These are phyloP conservation scores for Lepidothrix coronata DNA, from an alignment of 2,113 vertebrate genomes.

Conservation along the genomic window DNA sequence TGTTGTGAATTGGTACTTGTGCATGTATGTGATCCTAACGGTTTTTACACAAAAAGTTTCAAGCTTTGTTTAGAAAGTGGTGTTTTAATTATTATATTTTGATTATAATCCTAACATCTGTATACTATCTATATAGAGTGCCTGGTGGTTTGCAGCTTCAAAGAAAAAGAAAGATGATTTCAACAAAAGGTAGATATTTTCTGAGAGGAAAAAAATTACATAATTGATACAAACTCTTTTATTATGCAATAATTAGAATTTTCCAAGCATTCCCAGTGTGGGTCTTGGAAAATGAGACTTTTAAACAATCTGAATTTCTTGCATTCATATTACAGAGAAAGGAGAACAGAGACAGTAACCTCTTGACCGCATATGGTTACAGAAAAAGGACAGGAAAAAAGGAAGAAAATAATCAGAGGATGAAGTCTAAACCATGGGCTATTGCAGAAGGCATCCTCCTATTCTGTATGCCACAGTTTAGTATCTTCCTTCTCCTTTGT, in stretches of 20 bases:
- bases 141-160: not conserved
- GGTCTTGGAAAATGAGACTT: not conserved
- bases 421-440: not conserved
- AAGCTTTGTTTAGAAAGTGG: slow-evolving; percentile 44
- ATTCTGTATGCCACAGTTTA: not conserved
- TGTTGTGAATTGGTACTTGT: slow-evolving; percentile 1
- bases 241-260: slow-evolving; percentile 21
- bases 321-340: not conserved
- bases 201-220: not conserved
- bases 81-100: slow-evolving; percentile 37
- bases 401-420: not conserved
- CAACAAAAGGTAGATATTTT: slow-evolving; percentile 4
- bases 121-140: not conserved
- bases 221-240: not conserved
- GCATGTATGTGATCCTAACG: slow-evolving; percentile 31
- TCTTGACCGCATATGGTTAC: not conserved
- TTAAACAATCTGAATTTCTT: not conserved
- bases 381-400: not conserved
- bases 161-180: not conserved
- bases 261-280: not conserved
- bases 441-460: not conserved
- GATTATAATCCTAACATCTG: not conserved
- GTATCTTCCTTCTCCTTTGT: not conserved
- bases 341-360: not conserved
- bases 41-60: slow-evolving; percentile 34